phyloP scores from a whole-genome alignment of 2,113 vertebrate genomes.

The Leucoraja erinaceus region DNA sequence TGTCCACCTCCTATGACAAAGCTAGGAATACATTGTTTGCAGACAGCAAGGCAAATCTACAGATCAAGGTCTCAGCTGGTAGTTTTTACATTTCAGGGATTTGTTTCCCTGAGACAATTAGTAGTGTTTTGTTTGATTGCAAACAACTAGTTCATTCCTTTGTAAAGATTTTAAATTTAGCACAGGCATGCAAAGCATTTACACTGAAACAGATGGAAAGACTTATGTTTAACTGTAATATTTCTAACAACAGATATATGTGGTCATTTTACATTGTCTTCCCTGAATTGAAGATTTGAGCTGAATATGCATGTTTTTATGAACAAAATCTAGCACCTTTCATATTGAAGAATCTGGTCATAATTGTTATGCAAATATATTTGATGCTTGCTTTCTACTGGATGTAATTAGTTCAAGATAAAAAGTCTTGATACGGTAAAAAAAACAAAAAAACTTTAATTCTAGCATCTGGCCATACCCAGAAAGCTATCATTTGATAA shows the following conservation, averaged over 20 bases:
- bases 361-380: background rate
- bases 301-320: background rate
- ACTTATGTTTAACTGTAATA: background rate
- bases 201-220: background rate
- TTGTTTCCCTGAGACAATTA: background rate
- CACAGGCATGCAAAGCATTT: background rate
- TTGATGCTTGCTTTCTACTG: background rate
- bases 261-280: background rate
- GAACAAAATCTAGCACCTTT: background rate
- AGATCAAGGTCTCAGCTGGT: background rate
- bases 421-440: background rate
- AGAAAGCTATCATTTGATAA: background rate
- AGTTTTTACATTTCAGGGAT: background rate
- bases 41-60: background rate
- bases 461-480: background rate
- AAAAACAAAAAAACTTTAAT: background rate
- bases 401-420: background rate
- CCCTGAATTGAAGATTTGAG: background rate
- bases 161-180: conserved; percentile 14
- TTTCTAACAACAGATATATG: background rate
- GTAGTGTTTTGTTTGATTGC: background rate
- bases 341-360: background rate
- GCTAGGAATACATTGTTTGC: no score
- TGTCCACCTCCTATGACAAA: no score
- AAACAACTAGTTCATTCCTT: background rate